Percentiles rank a stretch among this genome's conserved stretches.
Evolutionary conservation across 2,797 vertebrate genomes (phyloP).

Genomic region (Dicrostonyx torquatus): DNA sequence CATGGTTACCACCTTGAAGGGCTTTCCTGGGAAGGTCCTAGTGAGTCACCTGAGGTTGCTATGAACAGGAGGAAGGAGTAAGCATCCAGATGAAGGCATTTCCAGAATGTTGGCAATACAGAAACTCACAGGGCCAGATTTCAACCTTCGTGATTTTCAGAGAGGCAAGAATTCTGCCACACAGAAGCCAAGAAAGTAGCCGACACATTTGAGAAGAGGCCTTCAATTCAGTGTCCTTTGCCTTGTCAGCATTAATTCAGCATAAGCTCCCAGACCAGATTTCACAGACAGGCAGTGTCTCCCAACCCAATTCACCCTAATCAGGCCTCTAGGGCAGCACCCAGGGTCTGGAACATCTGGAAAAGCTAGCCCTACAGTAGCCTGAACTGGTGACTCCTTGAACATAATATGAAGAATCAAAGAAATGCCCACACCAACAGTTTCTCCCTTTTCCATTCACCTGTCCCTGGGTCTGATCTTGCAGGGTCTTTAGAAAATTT

Average conservation of each 20-base stretch:
- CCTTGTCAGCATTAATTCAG: neutral
- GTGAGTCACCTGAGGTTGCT: neutral
- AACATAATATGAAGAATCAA: neutral
- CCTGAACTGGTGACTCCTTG: neutral
- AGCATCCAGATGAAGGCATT: neutral
- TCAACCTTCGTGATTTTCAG: neutral
- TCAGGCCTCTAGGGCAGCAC: neutral
- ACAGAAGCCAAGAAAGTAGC: neutral
- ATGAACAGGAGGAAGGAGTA: neutral
- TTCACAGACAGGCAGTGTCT: neutral
- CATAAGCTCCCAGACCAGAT: neutral
- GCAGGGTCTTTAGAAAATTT: conserved; percentile 25
- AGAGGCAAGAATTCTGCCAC: neutral
- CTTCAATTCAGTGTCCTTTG: neutral
- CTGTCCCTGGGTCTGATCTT: neutral
- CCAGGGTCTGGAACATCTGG: neutral
- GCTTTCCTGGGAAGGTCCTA: neutral
- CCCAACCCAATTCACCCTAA: neutral
- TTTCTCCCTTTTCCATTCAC: neutral
- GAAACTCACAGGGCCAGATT: neutral
- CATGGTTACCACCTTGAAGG: neutral
- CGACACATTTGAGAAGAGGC: neutral
- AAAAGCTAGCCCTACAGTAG: neutral
- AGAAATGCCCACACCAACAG: neutral
- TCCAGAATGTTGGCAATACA: neutral